Evolutionary conservation across 2,113 vertebrate species (phyloP).

Genomic region (Crocuta crocuta): DNA sequence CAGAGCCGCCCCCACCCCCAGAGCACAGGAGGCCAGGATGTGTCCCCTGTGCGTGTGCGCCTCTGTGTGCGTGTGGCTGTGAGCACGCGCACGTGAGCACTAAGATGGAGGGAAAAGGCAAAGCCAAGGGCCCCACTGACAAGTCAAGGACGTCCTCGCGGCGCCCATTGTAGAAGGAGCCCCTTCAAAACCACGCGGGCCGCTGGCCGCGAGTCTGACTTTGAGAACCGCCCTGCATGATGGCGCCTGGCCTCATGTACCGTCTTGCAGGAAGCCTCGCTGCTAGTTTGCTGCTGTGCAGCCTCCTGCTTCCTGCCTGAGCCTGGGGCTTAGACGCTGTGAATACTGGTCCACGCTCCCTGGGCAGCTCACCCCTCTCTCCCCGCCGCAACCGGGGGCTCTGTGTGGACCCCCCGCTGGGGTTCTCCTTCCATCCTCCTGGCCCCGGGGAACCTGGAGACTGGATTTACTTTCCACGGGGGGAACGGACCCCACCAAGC

Average conservation of each 20-base stretch:
- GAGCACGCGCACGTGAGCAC: rapidly evolving
- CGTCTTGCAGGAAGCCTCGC: rapidly evolving
- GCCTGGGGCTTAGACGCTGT: neutral
- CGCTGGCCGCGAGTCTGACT: neutral
- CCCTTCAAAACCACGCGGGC: neutral
- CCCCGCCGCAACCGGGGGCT: neutral
- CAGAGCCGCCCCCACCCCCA: rapidly evolving
- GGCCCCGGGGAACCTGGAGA: neutral
- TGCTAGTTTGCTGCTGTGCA: neutral
- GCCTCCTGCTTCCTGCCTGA: neutral
- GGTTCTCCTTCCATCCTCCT: neutral
- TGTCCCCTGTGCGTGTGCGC: rapidly evolving
- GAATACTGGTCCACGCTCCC: neutral
- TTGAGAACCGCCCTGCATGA: rapidly evolving
- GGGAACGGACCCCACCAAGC: neutral
- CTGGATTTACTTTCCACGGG: neutral
- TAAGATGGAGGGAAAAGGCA: neutral
- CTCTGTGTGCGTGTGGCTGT: rapidly evolving
- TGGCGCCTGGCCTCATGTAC: neutral
- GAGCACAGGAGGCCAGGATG: neutral
- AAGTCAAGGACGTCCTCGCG: neutral
- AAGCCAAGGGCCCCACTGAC: neutral
- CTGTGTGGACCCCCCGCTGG: rapidly evolving
- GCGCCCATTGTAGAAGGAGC: too few species aligned
- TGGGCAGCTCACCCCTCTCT: too few species aligned